These are phyloP conservation scores for Toxotes chatareus DNA, from an alignment of 2,113 vertebrate genomes.

Conservation along the genomic window DNA sequence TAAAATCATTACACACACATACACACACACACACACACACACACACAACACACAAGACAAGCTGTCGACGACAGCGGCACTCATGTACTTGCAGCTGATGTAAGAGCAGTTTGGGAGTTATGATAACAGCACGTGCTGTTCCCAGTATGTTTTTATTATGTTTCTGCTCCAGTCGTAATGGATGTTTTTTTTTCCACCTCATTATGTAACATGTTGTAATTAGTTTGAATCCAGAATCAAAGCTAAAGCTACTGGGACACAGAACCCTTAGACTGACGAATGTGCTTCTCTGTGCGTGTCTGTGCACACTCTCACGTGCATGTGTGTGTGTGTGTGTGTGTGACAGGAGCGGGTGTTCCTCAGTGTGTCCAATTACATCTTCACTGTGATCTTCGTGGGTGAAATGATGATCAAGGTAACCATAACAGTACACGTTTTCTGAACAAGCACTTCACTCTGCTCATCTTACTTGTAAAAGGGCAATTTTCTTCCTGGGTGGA, in stretches of 20 bases:
- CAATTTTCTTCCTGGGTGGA: constrained; percentile 40
- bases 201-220: constrained; percentile 40
- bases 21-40: constrained; percentile 14
- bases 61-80: constrained; percentile 1
- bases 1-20: neutral
- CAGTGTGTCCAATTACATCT: constrained; percentile 95
- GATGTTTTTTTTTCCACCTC: constrained; percentile 36
- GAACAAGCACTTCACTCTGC: constrained; percentile 40
- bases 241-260: constrained; percentile 34
- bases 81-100: constrained; percentile 43
- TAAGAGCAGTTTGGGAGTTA: constrained; percentile 29
- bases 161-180: constrained; percentile 18
- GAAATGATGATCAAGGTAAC: constrained; percentile 97
- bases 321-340: constrained; percentile 28
- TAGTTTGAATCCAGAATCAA: constrained; percentile 38
- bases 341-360: constrained; percentile 92
- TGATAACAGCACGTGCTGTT: constrained; percentile 24
- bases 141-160: constrained; percentile 41
- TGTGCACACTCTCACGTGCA: neutral
- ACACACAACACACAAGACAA: constrained; percentile 1
- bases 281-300: constrained; percentile 23
- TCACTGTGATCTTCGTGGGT: constrained; percentile 93
- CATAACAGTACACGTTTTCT: constrained; percentile 21
- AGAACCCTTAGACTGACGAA: constrained; percentile 39
- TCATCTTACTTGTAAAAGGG: constrained; percentile 36